Conservation (phyloP, 1,140 invertebrate genomes). For the Tyrophagus putrescentiae region DNA sequence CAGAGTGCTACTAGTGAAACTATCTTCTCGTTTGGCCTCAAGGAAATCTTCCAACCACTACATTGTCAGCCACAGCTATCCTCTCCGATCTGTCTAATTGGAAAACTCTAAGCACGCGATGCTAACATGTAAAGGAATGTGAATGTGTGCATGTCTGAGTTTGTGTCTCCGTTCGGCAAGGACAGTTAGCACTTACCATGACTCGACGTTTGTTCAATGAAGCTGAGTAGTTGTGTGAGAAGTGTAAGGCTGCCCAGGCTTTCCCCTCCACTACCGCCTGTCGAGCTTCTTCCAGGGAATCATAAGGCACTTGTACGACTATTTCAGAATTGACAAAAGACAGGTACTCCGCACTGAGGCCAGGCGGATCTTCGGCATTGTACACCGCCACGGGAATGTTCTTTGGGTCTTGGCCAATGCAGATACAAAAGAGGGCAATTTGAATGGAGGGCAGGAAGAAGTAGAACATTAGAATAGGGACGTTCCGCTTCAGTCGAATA, state of each 20-base stretch:
- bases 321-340: constrained; percentile 15
- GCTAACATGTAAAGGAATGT: no score
- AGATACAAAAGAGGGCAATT: constrained; percentile 83
- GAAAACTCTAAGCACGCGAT: no score
- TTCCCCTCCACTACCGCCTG: constrained; percentile 17
- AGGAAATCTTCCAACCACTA: no score
- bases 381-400: constrained; percentile 67
- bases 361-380: constrained; percentile 31
- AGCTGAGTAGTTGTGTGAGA: constrained; percentile 20
- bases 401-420: constrained; percentile 74
- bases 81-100: no score
- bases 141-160: no score
- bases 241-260: constrained; percentile 18
- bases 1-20: no score
- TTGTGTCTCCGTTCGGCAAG: no score
- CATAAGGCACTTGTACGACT: constrained; percentile 17
- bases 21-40: no score
- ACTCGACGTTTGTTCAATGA: constrained; percentile 16
- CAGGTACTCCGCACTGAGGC: constrained; percentile 14
- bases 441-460: constrained; percentile 78
- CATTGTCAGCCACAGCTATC: no score
- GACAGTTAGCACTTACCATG: constrained; percentile 10
- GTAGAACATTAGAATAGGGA: constrained; percentile 48
- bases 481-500: constrained; percentile 25
- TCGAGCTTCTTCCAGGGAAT: constrained; percentile 20